Evolutionary conservation across 2,888 invertebrate genomes (phyloP).

Genomic region (Himalopsyche japonica): DNA sequence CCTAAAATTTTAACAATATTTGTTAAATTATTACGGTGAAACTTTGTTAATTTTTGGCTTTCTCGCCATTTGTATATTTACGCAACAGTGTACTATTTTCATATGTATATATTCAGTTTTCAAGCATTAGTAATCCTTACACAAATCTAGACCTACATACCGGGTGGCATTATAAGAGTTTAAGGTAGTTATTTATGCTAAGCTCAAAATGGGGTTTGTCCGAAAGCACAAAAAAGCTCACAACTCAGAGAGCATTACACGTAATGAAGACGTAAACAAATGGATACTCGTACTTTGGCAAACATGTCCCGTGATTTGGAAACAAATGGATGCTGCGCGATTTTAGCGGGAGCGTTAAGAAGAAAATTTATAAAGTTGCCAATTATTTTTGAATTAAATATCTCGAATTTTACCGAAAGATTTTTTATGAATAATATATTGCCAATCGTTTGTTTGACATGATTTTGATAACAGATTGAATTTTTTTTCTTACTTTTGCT

Average conservation of each 20-base stretch:
- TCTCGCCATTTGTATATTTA: not conserved
- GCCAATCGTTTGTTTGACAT: too few species aligned
- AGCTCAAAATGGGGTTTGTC: slow-evolving; percentile 14
- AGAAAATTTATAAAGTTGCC: not conserved
- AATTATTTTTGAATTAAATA: too few species aligned
- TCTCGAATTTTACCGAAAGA: too few species aligned
- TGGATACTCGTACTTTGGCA: slow-evolving; percentile 9
- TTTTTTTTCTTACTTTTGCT: too few species aligned
- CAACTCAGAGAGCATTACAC: slow-evolving; percentile 18
- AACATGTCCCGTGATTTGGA: not conserved
- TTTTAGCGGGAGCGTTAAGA: not conserved
- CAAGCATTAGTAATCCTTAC: slow-evolving; percentile 5
- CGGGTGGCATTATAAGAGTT: not conserved
- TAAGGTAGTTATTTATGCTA: slow-evolving; percentile 26
- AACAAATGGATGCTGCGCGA: not conserved
- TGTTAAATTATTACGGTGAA: too few species aligned
- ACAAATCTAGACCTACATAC: slow-evolving; percentile 1
- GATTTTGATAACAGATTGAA: too few species aligned
- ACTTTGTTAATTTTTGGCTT: not conserved
- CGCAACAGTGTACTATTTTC: not conserved
- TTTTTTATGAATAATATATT: too few species aligned
- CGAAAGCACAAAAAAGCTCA: slow-evolving; percentile 15
- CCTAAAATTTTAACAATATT: too few species aligned
- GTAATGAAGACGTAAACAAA: slow-evolving; percentile 39
- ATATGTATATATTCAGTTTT: not conserved